A percentile compares a stretch with the other conserved stretches of the same genome.
These are phyloP conservation scores for Lasioglossum figueresi DNA, from an alignment of 2,888 invertebrate genomes.

Conservation along the genomic window DNA sequence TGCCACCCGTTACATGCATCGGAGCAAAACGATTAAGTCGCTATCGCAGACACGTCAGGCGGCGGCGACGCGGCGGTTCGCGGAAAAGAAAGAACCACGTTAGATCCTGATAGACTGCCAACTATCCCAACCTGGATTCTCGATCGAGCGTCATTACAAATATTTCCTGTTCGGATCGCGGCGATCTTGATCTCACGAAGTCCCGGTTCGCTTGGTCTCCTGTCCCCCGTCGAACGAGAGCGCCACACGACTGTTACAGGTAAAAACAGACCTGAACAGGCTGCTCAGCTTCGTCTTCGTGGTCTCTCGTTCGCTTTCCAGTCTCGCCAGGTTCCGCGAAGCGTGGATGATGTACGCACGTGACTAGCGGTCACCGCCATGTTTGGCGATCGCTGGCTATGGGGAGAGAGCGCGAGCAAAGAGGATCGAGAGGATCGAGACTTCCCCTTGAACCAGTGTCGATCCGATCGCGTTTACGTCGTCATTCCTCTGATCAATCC, in stretches of 20 bases:
- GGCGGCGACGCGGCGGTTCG: neutral
- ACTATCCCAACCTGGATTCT: neutral
- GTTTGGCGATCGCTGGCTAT: constrained; percentile 74
- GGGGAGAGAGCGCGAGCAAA: constrained; percentile 66
- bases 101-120: neutral
- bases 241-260: neutral
- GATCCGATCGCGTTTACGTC: constrained; percentile 63
- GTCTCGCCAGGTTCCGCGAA: constrained; percentile 63
- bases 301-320: constrained; percentile 61
- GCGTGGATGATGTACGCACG: constrained; percentile 64
- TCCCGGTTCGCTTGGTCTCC: neutral
- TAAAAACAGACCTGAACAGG: constrained; percentile 37
- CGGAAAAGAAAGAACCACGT: neutral
- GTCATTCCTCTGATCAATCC: constrained; percentile 28
- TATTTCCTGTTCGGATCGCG: constrained; percentile 13
- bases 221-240: neutral
- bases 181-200: neutral
- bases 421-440: constrained; percentile 34
- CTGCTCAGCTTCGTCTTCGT: constrained; percentile 3
- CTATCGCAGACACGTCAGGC: constrained; percentile 11
- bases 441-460: constrained; percentile 64
- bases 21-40: constrained; percentile 11
- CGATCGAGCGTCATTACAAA: constrained; percentile 4
- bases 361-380: constrained; percentile 73
- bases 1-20: neutral